phyloP scores from a whole-genome alignment of 2,888 invertebrate species.

The Nomada ruficornis region DNA sequence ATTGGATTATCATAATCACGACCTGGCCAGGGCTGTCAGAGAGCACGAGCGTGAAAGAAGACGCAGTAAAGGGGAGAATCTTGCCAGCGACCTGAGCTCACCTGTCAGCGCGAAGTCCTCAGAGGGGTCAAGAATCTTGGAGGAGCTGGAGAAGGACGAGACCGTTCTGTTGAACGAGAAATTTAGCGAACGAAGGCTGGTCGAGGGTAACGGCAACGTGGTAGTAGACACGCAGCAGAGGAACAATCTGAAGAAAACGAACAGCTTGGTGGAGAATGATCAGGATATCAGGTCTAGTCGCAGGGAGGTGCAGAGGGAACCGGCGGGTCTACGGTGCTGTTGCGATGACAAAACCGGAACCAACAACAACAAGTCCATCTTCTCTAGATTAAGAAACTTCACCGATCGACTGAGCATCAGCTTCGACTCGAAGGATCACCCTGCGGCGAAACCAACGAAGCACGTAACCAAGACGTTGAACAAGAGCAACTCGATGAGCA shows the following conservation, averaged over 20 bases:
- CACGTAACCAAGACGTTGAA: conserved; percentile 72
- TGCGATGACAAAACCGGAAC: conserved; percentile 79
- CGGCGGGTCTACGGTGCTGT: conserved; percentile 72
- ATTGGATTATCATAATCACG: conserved; percentile 82
- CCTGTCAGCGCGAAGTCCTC: conserved; percentile 80
- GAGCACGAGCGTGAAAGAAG: conserved; percentile 84
- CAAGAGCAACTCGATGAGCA: conserved; percentile 78
- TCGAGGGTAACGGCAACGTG: conserved; percentile 76
- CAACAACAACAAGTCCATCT: conserved; percentile 84
- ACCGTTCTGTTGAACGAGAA: conserved; percentile 43
- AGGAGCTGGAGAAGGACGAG: conserved; percentile 78
- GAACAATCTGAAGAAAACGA: conserved; percentile 66
- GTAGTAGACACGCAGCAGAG: conserved; percentile 62
- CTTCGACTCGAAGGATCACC: conserved; percentile 83
- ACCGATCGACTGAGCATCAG: conserved; percentile 86
- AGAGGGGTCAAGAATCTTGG: conserved; percentile 78
- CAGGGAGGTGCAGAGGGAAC: conserved; percentile 62
- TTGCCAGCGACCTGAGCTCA: conserved; percentile 79
- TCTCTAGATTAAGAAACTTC: conserved; percentile 85
- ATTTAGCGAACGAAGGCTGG: conserved; percentile 29
- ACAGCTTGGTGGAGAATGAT: conserved; percentile 53
- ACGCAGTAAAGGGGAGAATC: conserved; percentile 78
- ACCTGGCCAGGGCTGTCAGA: conserved; percentile 84
- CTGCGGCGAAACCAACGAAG: conserved; percentile 73
- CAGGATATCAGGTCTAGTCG: conserved; percentile 60